Evolutionary conservation across 2,888 invertebrate species (phyloP).

Genomic region (Eupithecia inturbata): DNA sequence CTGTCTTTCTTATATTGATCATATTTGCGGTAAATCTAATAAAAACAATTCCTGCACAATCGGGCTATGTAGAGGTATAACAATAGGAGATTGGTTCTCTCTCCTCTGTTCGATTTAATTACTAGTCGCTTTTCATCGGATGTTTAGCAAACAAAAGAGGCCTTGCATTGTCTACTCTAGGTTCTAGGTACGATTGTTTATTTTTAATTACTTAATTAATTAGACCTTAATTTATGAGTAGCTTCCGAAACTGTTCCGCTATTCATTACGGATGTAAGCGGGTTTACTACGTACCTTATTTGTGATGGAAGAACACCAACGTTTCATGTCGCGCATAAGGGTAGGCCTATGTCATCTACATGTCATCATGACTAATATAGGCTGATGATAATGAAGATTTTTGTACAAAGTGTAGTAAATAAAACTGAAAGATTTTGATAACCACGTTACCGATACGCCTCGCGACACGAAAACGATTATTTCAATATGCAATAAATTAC

Average conservation of each 20-base stretch:
- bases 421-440: background rate
- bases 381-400: too few species aligned
- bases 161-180: slow-evolving; percentile 4
- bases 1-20: too few species aligned
- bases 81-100: too few species aligned
- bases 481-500: slow-evolving; percentile 19
- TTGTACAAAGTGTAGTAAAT: background rate
- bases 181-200: background rate
- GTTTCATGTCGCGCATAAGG: too few species aligned
- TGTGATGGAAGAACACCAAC: too few species aligned
- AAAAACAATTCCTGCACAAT: background rate
- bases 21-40: too few species aligned
- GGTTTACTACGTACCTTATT: too few species aligned
- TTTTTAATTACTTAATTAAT: slow-evolving; percentile 12
- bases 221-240: slow-evolving; percentile 1
- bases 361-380: too few species aligned
- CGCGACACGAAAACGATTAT: slow-evolving; percentile 5
- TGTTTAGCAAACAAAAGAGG: background rate
- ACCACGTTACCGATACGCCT: slow-evolving; percentile 5
- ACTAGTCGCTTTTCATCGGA: slow-evolving; percentile 2
- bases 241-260: background rate
- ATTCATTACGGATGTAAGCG: too few species aligned
- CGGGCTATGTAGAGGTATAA: background rate
- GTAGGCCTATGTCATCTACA: too few species aligned
- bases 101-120: slow-evolving; percentile 4